A percentile compares a stretch with the other conserved stretches of the same genome.
Evolutionary conservation across 1,140 invertebrate genomes (phyloP).

Genomic region (Mamestra configurata): DNA sequence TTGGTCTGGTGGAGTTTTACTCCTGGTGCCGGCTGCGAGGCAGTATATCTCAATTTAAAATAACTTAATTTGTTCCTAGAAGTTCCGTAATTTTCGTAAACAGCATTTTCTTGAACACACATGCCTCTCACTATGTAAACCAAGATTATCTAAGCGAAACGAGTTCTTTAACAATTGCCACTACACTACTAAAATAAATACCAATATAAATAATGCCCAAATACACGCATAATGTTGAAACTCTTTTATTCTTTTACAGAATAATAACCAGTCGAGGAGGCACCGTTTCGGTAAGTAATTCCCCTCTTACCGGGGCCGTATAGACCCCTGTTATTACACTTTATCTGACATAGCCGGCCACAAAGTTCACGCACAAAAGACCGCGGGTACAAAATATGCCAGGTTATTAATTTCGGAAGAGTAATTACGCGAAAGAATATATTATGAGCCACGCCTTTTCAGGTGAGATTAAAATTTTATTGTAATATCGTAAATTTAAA

Average conservation of each 20-base stretch:
- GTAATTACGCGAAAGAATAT: constrained; percentile 61
- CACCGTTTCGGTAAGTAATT: constrained; percentile 48
- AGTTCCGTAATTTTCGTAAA: background rate
- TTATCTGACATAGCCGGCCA: constrained; percentile 45
- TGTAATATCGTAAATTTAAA: constrained; percentile 40
- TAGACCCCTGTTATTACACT: constrained; percentile 46
- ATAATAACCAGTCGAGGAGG: constrained; percentile 42
- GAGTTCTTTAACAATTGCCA: no score
- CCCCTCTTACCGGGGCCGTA: constrained; percentile 45
- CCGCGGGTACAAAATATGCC: constrained; percentile 49
- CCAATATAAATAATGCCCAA: background rate
- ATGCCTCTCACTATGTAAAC: background rate
- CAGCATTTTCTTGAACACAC: background rate
- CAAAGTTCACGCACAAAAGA: constrained; percentile 59
- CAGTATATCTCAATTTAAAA: constrained; percentile 18
- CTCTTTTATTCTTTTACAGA: constrained; percentile 33
- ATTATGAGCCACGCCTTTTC: constrained; percentile 54
- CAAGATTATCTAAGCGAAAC: background rate
- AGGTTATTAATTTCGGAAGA: constrained; percentile 64
- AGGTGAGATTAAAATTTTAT: constrained; percentile 51
- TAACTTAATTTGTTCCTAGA: constrained; percentile 1
- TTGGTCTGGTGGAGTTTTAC: background rate
- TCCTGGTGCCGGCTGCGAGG: constrained; percentile 13
- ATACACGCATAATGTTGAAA: background rate
- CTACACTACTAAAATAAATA: background rate